Conservation (phyloP, 2,888 invertebrate species). For the Mactromeris polynyma region DNA sequence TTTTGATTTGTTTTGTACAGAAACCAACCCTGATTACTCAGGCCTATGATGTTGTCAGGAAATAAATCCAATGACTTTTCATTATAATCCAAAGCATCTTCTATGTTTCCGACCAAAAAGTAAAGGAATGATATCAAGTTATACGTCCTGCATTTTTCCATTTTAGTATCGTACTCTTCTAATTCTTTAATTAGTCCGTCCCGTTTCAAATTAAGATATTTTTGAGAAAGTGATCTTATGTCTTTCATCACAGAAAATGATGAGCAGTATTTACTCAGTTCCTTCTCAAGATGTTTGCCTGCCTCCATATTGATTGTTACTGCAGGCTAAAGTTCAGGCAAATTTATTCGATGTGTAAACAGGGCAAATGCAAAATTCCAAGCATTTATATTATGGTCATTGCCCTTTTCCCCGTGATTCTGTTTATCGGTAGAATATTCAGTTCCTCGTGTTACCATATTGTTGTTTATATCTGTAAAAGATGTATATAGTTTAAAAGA, state of each 20-base stretch:
- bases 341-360: too few relatives aligned
- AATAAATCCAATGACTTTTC: background rate
- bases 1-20: background rate
- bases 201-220: background rate
- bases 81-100: background rate
- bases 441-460: too few relatives aligned
- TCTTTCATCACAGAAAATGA: background rate
- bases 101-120: background rate
- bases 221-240: background rate
- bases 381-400: too few relatives aligned
- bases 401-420: too few relatives aligned
- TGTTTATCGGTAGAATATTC: too few relatives aligned
- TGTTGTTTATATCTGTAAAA: too few relatives aligned
- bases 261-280: background rate
- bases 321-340: too few relatives aligned
- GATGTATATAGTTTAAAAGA: too few relatives aligned
- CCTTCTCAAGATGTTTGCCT: background rate
- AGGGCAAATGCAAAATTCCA: too few relatives aligned
- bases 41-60: background rate
- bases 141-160: background rate
- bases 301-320: background rate
- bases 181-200: background rate
- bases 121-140: conserved; percentile 4
- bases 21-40: conserved; percentile 11
- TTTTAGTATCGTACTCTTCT: conserved; percentile 5